Percentiles rank a stretch among this genome's conserved stretches.
Conservation (phyloP, 1,140 invertebrate species). For the Hyles vespertilio region DNA sequence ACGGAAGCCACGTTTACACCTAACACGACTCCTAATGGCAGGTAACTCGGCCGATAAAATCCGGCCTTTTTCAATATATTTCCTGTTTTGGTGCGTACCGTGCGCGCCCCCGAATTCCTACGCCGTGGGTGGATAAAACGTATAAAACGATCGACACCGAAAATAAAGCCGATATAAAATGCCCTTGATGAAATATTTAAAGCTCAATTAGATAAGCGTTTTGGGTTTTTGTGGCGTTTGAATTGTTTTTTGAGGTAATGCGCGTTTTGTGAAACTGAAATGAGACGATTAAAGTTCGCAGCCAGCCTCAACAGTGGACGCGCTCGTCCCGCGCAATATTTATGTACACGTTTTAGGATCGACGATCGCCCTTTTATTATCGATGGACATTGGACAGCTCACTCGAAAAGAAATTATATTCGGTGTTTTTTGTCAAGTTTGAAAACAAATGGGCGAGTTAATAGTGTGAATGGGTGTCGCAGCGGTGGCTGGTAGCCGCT, state of each 20-base stretch:
- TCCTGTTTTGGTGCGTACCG: constrained; percentile 66
- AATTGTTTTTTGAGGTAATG: constrained; percentile 62
- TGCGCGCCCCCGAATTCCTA: constrained; percentile 48
- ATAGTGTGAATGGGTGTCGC: constrained; percentile 54
- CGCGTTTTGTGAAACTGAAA: constrained; percentile 55
- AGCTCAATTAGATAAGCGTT: constrained; percentile 74
- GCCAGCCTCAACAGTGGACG: background rate
- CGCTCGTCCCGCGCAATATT: constrained; percentile 33
- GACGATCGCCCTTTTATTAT: constrained; percentile 40
- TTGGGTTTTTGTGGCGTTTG: constrained; percentile 62
- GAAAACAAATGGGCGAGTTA: constrained; percentile 71
- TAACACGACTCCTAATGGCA: constrained; percentile 67
- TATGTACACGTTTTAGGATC: constrained; percentile 31
- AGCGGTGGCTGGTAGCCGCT: constrained; percentile 54
- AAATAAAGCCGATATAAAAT: constrained; percentile 71
- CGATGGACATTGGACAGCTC: constrained; percentile 35
- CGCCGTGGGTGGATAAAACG: constrained; percentile 68
- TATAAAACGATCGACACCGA: constrained; percentile 60
- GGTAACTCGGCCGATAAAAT: constrained; percentile 71
- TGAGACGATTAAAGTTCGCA: constrained; percentile 35
- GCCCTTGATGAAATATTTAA: constrained; percentile 71
- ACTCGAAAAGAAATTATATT: constrained; percentile 59
- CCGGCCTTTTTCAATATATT: constrained; percentile 63
- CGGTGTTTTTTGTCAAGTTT: constrained; percentile 56
- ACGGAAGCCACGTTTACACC: constrained; percentile 72